Evolutionary conservation across 2,888 invertebrate species (phyloP).

Genomic region (Thymelicus sylvestris): DNA sequence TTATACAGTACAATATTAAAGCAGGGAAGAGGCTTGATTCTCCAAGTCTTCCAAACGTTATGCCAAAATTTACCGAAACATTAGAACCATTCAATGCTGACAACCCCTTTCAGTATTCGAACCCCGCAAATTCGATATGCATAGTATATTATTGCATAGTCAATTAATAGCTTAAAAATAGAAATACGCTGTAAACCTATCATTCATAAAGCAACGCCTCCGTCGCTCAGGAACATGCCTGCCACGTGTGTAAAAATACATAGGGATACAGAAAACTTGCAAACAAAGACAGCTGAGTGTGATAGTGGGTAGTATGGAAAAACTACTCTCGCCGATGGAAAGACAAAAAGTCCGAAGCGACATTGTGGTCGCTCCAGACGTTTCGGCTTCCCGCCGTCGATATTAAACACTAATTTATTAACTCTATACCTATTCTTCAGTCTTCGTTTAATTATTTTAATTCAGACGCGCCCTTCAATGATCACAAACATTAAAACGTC

Average conservation of each 20-base stretch:
- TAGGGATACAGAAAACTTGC: constrained; percentile 29
- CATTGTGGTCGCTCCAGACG: constrained; percentile 37
- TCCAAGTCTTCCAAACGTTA: constrained; percentile 12
- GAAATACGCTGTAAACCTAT: constrained; percentile 40
- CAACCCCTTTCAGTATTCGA: constrained; percentile 22
- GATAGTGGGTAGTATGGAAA: constrained; percentile 45
- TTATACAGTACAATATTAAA: constrained; percentile 13
- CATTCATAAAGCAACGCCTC: constrained; percentile 37
- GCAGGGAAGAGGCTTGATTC: not conserved
- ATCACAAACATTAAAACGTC: constrained; percentile 37
- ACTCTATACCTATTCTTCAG: constrained; percentile 82
- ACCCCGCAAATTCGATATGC: constrained; percentile 40
- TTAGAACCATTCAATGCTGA: not conserved
- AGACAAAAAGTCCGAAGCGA: constrained; percentile 11
- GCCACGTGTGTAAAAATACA: constrained; percentile 28
- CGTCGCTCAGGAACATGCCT: constrained; percentile 24
- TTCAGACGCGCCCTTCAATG: constrained; percentile 54
- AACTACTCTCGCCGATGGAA: constrained; percentile 37
- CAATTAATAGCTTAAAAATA: constrained; percentile 42
- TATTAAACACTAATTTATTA: constrained; percentile 73
- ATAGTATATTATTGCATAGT: constrained; percentile 32
- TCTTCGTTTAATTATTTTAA: constrained; percentile 81
- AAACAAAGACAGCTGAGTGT: constrained; percentile 35
- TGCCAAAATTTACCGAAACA: constrained; percentile 8
- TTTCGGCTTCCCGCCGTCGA: constrained; percentile 59